phyloP scores from a whole-genome alignment of 92 coral and sea anemone species.

The Palythoa caribaeorum region DNA sequence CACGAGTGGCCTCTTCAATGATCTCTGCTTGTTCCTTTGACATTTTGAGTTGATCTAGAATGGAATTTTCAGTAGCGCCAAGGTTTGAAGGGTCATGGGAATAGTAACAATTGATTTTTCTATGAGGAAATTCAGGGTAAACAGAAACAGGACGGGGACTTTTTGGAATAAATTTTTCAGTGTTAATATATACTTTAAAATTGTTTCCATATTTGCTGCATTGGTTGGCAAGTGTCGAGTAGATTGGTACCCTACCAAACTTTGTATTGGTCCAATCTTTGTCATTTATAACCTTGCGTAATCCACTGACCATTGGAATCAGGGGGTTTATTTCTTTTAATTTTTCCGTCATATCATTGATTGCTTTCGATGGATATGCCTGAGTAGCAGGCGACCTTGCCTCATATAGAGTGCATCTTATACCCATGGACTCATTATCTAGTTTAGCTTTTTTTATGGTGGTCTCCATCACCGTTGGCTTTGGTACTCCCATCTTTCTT shows the following conservation, averaged over 20 bases:
- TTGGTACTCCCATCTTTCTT: conserved; percentile 54
- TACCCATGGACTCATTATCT: no score
- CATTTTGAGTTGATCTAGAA: conserved; percentile 44
- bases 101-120: conserved; percentile 48
- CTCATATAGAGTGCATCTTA: no score
- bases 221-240: conserved; percentile 58
- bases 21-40: conserved; percentile 52
- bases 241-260: conserved; percentile 45
- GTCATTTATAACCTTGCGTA: no score
- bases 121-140: conserved; percentile 70
- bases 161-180: conserved; percentile 21
- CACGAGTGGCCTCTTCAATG: conserved; percentile 56
- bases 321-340: no score
- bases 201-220: conserved; percentile 59
- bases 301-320: no score
- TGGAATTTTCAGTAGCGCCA: conserved; percentile 40
- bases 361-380: no score
- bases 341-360: no score
- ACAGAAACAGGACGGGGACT: neutral
- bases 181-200: no score
- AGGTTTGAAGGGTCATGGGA: conserved; percentile 37
- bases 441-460: conserved; percentile 29
- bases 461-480: conserved; percentile 64
- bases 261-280: conserved; percentile 28
- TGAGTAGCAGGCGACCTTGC: no score